phyloP scores from a whole-genome alignment of 2,113 vertebrate species.

The Myotis yumanensis region DNA sequence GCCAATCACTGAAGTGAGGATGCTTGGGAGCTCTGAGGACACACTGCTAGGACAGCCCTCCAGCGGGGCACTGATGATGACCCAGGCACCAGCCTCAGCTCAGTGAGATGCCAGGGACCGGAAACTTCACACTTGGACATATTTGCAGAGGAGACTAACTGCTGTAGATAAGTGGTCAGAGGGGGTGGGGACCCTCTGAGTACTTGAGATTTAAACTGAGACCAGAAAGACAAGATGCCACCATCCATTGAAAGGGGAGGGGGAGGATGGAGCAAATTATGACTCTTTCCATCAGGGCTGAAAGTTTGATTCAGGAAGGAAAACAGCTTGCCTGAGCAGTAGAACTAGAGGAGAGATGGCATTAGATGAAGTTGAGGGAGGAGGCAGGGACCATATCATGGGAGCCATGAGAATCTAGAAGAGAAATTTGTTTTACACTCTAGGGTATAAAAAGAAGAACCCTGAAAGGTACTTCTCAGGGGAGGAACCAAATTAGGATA shows the following conservation, averaged over 20 bases:
- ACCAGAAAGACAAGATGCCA: not conserved
- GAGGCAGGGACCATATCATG: not conserved
- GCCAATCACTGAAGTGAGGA: not conserved
- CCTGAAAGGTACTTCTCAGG: not conserved
- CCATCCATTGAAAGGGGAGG: not conserved
- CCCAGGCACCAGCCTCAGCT: not conserved
- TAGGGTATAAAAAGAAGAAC: not conserved
- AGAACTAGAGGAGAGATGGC: not conserved
- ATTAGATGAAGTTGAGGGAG: not conserved
- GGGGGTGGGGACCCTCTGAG: not conserved
- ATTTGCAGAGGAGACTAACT: not conserved
- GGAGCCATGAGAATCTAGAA: too few species aligned
- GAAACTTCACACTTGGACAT: not conserved
- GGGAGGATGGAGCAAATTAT: not conserved
- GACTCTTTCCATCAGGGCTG: not conserved
- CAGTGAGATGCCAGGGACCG: not conserved
- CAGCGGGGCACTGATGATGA: not conserved
- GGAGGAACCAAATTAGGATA: not conserved
- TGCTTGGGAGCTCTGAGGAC: rapidly evolving
- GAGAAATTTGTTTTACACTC: not conserved
- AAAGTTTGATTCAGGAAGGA: not conserved
- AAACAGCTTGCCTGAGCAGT: not conserved
- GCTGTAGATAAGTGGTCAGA: not conserved
- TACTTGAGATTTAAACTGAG: not conserved
- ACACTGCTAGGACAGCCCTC: not conserved